A percentile compares a stretch with the other conserved stretches of the same genome.
Evolutionary conservation across 2,113 vertebrate species (phyloP).

Genomic region (Gymnogyps californianus): DNA sequence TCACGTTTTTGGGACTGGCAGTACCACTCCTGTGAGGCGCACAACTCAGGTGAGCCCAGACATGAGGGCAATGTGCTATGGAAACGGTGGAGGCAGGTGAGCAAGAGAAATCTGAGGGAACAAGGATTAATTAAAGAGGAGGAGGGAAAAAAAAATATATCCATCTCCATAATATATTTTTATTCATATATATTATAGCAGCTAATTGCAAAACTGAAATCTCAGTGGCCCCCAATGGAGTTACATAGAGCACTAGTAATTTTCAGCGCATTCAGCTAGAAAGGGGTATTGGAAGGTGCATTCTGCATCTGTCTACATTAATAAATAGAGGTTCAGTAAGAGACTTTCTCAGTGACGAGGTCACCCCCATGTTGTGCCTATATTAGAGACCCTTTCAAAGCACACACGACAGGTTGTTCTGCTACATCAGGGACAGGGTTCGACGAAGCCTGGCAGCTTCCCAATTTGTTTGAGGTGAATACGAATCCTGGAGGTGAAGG

Average conservation of each 20-base stretch:
- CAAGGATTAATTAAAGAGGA: neutral
- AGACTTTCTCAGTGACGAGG: neutral
- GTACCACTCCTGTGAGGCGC: neutral
- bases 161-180: neutral
- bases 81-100: neutral
- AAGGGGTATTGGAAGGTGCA: neutral
- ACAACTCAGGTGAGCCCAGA: neutral
- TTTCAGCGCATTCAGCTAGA: constrained; percentile 13
- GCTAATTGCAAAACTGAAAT: constrained; percentile 39
- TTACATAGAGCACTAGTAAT: constrained; percentile 5
- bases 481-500: neutral
- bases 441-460: neutral
- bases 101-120: neutral
- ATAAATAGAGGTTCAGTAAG: neutral
- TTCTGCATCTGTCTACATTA: constrained; percentile 39
- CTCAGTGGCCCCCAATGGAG: neutral
- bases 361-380: neutral
- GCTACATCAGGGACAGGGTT: neutral
- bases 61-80: rapidly evolving
- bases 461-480: neutral
- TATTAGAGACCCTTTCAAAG: constrained; percentile 18
- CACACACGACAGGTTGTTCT: neutral
- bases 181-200: neutral
- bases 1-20: neutral
- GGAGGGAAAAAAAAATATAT: neutral